Base-by-base conservation (phyloP, 2,888 invertebrate genomes). In the Elmis aenea region DNA sequence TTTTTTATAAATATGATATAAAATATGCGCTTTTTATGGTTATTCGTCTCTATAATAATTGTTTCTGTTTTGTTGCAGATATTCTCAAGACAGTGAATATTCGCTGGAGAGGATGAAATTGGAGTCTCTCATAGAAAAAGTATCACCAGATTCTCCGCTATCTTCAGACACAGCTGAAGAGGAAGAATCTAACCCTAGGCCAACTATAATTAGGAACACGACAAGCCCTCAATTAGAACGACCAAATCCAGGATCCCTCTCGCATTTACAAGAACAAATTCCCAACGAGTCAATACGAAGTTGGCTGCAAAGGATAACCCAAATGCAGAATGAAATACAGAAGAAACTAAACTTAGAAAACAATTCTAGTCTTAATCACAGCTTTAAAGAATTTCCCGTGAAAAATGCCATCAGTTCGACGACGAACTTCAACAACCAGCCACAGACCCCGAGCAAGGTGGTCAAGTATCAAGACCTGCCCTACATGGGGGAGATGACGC, bases 401-500 rank as follows among this genome's bases (percentile, higher is more conserved):
- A 45, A 48, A 22, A 21, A 68, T 69, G n/a, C 67, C 69, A 3
- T 68, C 24, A 16, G 27, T 3, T 10, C 33, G 5, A n/a, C n/a
- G n/a, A n/a, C n/a, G n/a, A 38, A 23, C 18, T 22, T 26, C 12
- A 67, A 36, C 54, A 57, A 0, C 25, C 48, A 26, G 64, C 62
- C 35, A 55, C 72, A 42, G 63, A 50, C 68, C 65, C 70, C 71
- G 5, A 49, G 57, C 61, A 61, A 71, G 42, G 73, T 79, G 13
- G 74, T 86, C 50, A 84, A 83, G 25, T 89, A 85, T 59, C 81
- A 85, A 25, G 89, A 91, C 57, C 68, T 91, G 26, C 91, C 91
- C 0, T 91, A 90, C 66, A 91, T 91, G 90, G 91, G 91, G 0
- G 91, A 91, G 63, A 89, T 91, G 74, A 90, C 90, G 0, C 66